Evolutionary conservation across 2,113 vertebrate species (phyloP).

Genomic region (Syrrhaptes paradoxus): DNA sequence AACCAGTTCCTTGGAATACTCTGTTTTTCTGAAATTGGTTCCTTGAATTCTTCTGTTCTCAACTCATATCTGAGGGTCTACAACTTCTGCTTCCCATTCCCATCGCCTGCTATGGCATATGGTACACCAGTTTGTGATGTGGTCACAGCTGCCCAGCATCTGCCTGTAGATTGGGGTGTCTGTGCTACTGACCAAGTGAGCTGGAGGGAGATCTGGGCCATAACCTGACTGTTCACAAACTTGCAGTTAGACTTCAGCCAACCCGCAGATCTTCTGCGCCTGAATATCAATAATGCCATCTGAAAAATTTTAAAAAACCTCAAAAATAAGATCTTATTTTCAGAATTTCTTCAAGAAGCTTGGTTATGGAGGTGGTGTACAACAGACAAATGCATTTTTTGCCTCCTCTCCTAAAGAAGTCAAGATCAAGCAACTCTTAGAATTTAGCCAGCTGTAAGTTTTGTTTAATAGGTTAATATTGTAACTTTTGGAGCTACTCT

Average conservation of each 20-base stretch:
- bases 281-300: not conserved
- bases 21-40: not conserved
- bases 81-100: not conserved
- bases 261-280: not conserved
- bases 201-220: not conserved
- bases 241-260: not conserved
- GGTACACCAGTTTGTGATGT: not conserved
- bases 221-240: not conserved
- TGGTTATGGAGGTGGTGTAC: not conserved
- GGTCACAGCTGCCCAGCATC: not conserved
- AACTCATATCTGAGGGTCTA: not conserved
- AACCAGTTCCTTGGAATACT: not conserved
- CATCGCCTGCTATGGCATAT: not conserved
- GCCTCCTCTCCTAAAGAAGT: not conserved
- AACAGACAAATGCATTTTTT: not conserved
- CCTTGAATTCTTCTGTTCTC: not conserved
- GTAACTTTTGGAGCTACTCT: not conserved
- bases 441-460: not conserved
- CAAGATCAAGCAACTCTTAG: not conserved
- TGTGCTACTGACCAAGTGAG: not conserved
- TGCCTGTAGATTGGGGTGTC: not conserved
- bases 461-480: not conserved
- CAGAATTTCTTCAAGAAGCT: not conserved
- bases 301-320: not conserved
- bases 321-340: not conserved